Evolutionary conservation across 2,888 invertebrate species (phyloP).

Genomic region (Caradrina kadenii): DNA sequence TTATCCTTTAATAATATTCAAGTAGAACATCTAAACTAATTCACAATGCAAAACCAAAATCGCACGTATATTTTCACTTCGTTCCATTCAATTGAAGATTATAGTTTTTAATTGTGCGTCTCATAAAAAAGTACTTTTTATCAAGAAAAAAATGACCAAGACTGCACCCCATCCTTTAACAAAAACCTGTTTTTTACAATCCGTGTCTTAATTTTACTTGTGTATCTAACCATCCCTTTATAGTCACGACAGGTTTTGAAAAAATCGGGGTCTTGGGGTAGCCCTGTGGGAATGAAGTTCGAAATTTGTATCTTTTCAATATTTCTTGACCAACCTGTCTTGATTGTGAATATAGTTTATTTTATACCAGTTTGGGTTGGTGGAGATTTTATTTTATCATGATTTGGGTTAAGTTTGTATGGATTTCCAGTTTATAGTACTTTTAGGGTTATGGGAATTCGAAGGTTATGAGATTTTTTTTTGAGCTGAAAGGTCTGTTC

Average conservation of each 20-base stretch:
- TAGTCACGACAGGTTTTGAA: slow-evolving; percentile 75
- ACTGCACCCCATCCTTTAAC: slow-evolving; percentile 34
- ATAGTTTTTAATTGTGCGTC: slow-evolving; percentile 11
- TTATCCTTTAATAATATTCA: not conserved
- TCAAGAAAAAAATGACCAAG: slow-evolving; percentile 50
- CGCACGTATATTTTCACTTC: not conserved
- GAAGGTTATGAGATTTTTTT: slow-evolving; percentile 63
- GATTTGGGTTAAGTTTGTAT: slow-evolving; percentile 50
- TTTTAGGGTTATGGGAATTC: slow-evolving; percentile 71
- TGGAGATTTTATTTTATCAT: slow-evolving; percentile 63
- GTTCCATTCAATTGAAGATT: slow-evolving; percentile 17
- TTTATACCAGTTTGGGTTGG: slow-evolving; percentile 70
- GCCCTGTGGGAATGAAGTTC: slow-evolving; percentile 74
- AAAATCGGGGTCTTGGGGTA: slow-evolving; percentile 61
- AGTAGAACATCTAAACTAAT: slow-evolving; percentile 1
- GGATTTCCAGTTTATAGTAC: slow-evolving; percentile 61
- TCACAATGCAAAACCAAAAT: slow-evolving; percentile 1
- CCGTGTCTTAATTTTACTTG: slow-evolving; percentile 66
- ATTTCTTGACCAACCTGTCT: slow-evolving; percentile 76
- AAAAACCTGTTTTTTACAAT: slow-evolving; percentile 67
- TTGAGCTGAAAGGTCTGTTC: not conserved
- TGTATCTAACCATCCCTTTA: slow-evolving; percentile 69
- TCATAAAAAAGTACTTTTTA: slow-evolving; percentile 26
- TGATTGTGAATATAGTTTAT: slow-evolving; percentile 70
- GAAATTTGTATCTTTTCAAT: slow-evolving; percentile 67